Conservation (phyloP, 2,888 invertebrate species). For the Carcina quercana region DNA sequence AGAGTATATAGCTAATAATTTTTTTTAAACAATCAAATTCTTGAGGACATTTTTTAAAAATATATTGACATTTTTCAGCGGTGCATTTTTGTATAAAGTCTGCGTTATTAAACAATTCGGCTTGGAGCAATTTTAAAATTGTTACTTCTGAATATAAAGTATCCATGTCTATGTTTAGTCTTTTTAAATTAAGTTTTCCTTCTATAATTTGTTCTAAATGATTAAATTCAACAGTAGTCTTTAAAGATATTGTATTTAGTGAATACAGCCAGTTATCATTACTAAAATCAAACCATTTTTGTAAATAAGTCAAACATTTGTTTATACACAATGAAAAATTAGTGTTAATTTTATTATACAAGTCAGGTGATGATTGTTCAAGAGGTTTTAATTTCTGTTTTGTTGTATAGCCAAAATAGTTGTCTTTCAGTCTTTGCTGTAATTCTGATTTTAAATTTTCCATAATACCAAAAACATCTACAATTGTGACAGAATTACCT, state of each 20-base stretch:
- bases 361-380: constrained; percentile 10
- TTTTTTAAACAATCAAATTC: constrained; percentile 1
- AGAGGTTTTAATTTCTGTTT: constrained; percentile 12
- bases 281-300: constrained; percentile 14
- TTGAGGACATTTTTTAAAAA: background rate
- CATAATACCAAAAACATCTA: constrained; percentile 12
- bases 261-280: constrained; percentile 12
- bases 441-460: constrained; percentile 6
- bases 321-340: constrained; percentile 13
- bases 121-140: constrained; percentile 1
- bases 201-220: constrained; percentile 14
- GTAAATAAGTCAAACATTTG: constrained; percentile 9
- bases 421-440: constrained; percentile 11
- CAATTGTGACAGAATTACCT: constrained; percentile 14
- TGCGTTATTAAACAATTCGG: background rate
- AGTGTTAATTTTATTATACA: constrained; percentile 9
- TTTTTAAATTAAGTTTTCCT: constrained; percentile 2
- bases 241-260: constrained; percentile 15
- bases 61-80: background rate
- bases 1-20: constrained; percentile 1
- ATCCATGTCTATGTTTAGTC: constrained; percentile 4
- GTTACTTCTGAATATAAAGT: constrained; percentile 4
- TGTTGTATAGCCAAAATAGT: constrained; percentile 12
- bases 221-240: constrained; percentile 13
- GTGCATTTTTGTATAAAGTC: constrained; percentile 1